Base-by-base conservation (phyloP, 1,140 invertebrate genomes). In the Camponotus pennsylvanicus region DNA sequence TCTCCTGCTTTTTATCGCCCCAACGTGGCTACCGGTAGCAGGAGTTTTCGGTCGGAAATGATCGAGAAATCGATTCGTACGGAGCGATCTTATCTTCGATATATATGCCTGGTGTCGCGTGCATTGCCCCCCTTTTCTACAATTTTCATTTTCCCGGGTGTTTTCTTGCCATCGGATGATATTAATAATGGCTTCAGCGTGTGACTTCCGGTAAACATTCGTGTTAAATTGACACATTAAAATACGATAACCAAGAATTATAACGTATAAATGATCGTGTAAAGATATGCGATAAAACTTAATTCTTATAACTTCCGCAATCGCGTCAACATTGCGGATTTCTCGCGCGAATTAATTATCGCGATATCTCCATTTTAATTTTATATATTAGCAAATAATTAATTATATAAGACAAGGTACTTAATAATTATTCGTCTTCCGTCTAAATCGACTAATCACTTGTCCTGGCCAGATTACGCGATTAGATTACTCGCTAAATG, bases 1-100 rank as follows among this genome's bases (percentile, higher is more conserved):
- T 91, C 91, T 91, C 69, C 52, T 49, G 85, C 67, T 52, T 88
- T 92, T 91, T 92, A 91, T 92, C 91, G 73, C 79, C 61, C 63
- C 66, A 70, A 83, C 69, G 84, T 63, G 69, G 82, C 82, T 86
- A 90, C 71, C 89, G 86, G 88, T 90, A 90, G 88, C 89, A 63
- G 55, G 73, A 57, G 11, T 89, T 89, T 88, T 89, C 88, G 75
- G 73, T 76, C 79, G 79, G 63, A 90, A 70, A 84, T 78, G 85
- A 84, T 90, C 78, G 76, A 85, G 82, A 78, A 85, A 85, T 57
- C 57, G 57, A 71, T 45, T 76, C 73, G 57, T 64, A 87, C 87
- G 21, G 71, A 66, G 61, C 76, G 80, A 86, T 63, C 55, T 59
- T 64, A 87, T 59, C 42, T 49, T 34, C 71, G 34, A 32, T 45